A percentile compares a stretch with the other conserved stretches of the same genome.
phyloP scores from a whole-genome alignment of 1,140 invertebrate genomes.

The Panagrolaimus sp. region DNA sequence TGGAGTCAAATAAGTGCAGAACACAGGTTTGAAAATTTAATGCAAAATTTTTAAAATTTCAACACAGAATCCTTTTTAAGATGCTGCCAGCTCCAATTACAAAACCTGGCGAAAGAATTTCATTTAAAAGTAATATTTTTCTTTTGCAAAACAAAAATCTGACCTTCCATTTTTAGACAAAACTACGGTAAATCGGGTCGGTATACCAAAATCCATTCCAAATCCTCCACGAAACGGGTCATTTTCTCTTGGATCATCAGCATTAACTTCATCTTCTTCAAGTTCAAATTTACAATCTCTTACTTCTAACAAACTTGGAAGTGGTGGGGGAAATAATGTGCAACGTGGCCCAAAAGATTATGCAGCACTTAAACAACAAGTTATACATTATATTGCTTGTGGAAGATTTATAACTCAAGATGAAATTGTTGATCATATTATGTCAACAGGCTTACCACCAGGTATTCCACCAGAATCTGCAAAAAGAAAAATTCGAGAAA shows the following conservation, averaged over 20 bases:
- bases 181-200: constrained; percentile 1
- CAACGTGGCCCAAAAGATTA: too few relatives aligned
- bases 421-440: constrained; percentile 16
- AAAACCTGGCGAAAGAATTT: neutral
- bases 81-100: constrained; percentile 10
- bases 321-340: too few relatives aligned
- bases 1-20: neutral
- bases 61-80: neutral
- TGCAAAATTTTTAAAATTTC: neutral
- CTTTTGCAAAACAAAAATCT: neutral
- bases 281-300: neutral
- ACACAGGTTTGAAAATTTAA: neutral
- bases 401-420: constrained; percentile 9
- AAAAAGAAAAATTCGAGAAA: constrained; percentile 15
- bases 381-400: constrained; percentile 10
- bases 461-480: constrained; percentile 1
- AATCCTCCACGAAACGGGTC: neutral
- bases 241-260: neutral
- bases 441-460: neutral
- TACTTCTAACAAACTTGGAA: too few relatives aligned
- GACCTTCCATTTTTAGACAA: neutral
- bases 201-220: neutral
- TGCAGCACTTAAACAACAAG: neutral
- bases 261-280: neutral
- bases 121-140: constrained; percentile 9